Conservation (phyloP, 1,140 invertebrate species). For the Drosophila bipectinata region DNA sequence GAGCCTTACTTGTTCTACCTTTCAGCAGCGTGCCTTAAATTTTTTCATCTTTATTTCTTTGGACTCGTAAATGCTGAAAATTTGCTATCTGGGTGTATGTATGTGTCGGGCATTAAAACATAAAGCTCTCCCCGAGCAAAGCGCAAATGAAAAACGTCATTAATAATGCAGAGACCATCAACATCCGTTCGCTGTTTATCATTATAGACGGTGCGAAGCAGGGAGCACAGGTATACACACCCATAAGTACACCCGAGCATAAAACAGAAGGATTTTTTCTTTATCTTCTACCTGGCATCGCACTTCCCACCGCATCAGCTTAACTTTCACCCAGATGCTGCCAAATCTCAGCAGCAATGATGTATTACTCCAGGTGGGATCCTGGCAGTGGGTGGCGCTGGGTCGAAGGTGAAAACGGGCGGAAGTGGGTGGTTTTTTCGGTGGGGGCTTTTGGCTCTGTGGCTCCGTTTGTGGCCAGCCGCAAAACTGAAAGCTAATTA, state of each 20-base stretch:
- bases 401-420: constrained; percentile 11
- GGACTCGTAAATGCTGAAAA: constrained; percentile 17
- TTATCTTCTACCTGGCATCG: constrained; percentile 12
- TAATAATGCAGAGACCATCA: constrained; percentile 79
- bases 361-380: constrained; percentile 57
- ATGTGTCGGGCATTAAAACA: constrained; percentile 43
- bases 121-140: constrained; percentile 54
- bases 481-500: constrained; percentile 75
- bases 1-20: not conserved
- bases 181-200: constrained; percentile 77
- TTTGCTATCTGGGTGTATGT: constrained; percentile 26
- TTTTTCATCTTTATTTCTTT: constrained; percentile 22
- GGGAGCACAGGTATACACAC: constrained; percentile 27
- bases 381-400: not conserved
- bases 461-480: constrained; percentile 46
- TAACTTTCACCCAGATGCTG: constrained; percentile 44
- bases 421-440: constrained; percentile 40
- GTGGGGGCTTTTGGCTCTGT: constrained; percentile 28
- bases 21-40: constrained; percentile 19
- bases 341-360: constrained; percentile 68
- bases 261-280: constrained; percentile 67
- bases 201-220: constrained; percentile 58
- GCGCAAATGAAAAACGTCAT: constrained; percentile 79
- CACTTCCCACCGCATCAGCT: constrained; percentile 12
- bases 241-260: constrained; percentile 14